Conservation (phyloP, 2,797 vertebrate genomes). For the Danio choprae region DNA sequence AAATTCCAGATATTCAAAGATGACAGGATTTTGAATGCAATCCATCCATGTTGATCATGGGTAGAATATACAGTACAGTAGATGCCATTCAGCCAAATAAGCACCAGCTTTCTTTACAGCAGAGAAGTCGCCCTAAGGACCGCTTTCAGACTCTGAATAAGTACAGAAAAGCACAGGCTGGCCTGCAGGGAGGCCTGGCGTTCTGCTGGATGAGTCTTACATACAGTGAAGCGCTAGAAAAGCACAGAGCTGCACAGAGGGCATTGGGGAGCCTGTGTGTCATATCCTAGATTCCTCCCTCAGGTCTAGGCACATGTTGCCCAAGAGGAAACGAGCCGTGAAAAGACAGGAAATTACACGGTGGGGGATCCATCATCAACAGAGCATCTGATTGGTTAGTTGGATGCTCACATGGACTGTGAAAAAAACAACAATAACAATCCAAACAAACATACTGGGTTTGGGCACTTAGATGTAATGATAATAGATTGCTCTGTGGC, state of each 20-base stretch:
- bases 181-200: slow-evolving; percentile 17
- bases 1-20: not conserved
- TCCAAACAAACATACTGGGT: slow-evolving; percentile 29
- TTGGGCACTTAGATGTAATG: slow-evolving; percentile 14
- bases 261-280: slow-evolving; percentile 44
- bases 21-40: not conserved
- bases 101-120: not conserved
- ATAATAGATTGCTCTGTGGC: slow-evolving; percentile 22
- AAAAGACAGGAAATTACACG: slow-evolving; percentile 59
- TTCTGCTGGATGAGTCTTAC: slow-evolving; percentile 55
- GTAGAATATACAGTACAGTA: not conserved
- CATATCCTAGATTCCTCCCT: slow-evolving; percentile 51
- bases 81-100: not conserved
- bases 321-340: slow-evolving; percentile 60
- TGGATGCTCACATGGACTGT: slow-evolving; percentile 2
- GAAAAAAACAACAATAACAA: slow-evolving; percentile 29
- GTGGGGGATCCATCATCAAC: slow-evolving; percentile 36
- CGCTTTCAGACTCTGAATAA: slow-evolving; percentile 1
- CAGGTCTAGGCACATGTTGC: slow-evolving; percentile 40
- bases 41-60: not conserved
- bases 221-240: slow-evolving; percentile 37
- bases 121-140: not conserved
- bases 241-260: slow-evolving; percentile 48
- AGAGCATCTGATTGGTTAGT: slow-evolving; percentile 41
- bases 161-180: not conserved